phyloP scores from a whole-genome alignment of 2,113 vertebrate species.

The Chiloscyllium plagiosum region DNA sequence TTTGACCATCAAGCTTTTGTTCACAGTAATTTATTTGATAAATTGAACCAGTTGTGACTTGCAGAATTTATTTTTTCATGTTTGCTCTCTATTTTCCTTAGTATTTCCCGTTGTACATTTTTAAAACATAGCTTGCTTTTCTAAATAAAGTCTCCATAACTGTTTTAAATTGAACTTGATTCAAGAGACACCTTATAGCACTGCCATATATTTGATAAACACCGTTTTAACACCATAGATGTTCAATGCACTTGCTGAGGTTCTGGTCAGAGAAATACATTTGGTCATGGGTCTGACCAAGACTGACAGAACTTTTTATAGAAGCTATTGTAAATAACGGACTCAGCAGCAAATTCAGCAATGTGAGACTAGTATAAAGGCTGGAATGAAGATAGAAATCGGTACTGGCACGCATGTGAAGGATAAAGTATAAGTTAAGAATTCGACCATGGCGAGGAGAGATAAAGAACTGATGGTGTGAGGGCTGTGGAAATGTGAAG shows the following conservation, averaged over 20 bases:
- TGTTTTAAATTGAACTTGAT: background rate
- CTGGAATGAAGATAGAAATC: background rate
- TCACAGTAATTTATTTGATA: background rate
- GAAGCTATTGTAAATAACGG: background rate
- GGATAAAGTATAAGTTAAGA: background rate
- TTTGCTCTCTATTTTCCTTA: background rate
- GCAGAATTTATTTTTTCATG: background rate
- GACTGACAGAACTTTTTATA: background rate
- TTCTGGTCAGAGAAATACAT: background rate
- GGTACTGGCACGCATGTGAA: background rate
- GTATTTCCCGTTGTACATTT: background rate
- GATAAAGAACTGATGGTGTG: background rate
- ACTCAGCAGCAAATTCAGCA: background rate
- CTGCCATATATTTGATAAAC: background rate
- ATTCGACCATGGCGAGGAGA: background rate
- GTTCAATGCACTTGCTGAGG: background rate
- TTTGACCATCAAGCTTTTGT: background rate
- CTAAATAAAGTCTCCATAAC: background rate
- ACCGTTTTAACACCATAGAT: background rate
- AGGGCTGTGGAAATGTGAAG: background rate
- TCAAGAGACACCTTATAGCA: background rate
- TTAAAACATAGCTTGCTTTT: background rate
- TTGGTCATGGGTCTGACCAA: background rate
- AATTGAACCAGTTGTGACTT: background rate
- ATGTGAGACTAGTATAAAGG: constrained; percentile 10